Percentiles rank a stretch among this genome's conserved stretches.
Evolutionary conservation across 2,113 vertebrate genomes (phyloP).

Genomic region (Meleagris gallopavo): DNA sequence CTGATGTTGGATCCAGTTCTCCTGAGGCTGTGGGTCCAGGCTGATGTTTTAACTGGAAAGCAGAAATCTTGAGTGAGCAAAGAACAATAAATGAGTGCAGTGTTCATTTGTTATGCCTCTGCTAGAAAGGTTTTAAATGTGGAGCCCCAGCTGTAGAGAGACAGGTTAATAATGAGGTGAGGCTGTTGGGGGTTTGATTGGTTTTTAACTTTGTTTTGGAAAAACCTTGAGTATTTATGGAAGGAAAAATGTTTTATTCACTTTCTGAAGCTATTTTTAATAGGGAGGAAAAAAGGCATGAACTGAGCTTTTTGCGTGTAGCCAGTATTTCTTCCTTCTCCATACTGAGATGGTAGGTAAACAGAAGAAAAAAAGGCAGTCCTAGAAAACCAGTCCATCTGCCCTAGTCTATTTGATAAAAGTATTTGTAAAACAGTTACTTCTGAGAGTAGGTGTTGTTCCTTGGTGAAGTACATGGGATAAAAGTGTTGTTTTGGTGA

Average conservation of each 20-base stretch:
- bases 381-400: not conserved
- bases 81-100: slow-evolving; percentile 6
- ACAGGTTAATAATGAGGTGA: not conserved
- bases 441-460: not conserved
- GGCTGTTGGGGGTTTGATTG: not conserved
- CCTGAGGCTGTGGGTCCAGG: not conserved
- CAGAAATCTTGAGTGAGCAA: not conserved
- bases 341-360: not conserved
- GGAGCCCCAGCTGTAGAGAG: not conserved
- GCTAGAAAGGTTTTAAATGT: not conserved
- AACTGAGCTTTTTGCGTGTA: not conserved
- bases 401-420: not conserved
- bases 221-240: not conserved
- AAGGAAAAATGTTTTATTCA: not conserved
- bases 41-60: slow-evolving; percentile 32
- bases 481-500: not conserved
- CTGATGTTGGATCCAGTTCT: not conserved
- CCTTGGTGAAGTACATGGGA: not conserved
- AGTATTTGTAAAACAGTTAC: not conserved
- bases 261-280: slow-evolving; percentile 2
- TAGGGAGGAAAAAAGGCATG: not conserved
- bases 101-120: not conserved
- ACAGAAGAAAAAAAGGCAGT: not conserved
- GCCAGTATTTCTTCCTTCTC: not conserved
- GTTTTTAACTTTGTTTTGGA: not conserved